Base-by-base conservation (phyloP, 2,888 invertebrate genomes). In the Erynnis tages region DNA sequence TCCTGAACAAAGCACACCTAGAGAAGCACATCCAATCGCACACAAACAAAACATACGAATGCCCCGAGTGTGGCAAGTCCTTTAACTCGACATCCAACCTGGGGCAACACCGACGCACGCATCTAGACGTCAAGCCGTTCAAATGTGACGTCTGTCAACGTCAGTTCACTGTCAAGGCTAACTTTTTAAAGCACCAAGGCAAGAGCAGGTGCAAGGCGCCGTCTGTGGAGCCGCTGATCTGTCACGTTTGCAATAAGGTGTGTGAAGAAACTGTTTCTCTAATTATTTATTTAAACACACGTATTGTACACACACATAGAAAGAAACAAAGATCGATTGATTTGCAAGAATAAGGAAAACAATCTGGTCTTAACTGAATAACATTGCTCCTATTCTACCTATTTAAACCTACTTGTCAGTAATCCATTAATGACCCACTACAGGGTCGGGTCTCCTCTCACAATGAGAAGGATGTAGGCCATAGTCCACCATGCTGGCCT, bases 81-180 rank as follows among this genome's bases (percentile, higher is more conserved):
- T 80, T 80, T 10, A 68, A 69, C 13, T 61, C 69, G 0, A 47
- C 67, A 0, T 73, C 75, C 0, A 75, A 79, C 43, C 57, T 79
- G 11, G 60, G 61, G 27, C 76, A 76, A 21, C 79, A 81, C 13
- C 69, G 66, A 14, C 57, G 62, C 0, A 59, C 61, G 0, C 53
- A 76, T 48, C 13, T 66, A 1, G 29, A 23, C 0, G 58, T 64
- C 0, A 71, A 67, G 34, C 67, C 70, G 0, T 66, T 45, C 2
- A 25, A 54, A 2, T 77, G 77, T 13, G n/a, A 54, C 0, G 14
- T 38, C 0, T 77, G 76, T 14, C 11, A 47, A 0, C 54, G 53
- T 11, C 43, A 49, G 0, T 76, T 76, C 4, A 50, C 69, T 0
- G 57, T 63, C 0, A 55, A 55, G 34, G 54, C 66, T 0, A 71